Base-by-base conservation (phyloP, 2,797 vertebrate species). In the Podarcis lilfordi region DNA sequence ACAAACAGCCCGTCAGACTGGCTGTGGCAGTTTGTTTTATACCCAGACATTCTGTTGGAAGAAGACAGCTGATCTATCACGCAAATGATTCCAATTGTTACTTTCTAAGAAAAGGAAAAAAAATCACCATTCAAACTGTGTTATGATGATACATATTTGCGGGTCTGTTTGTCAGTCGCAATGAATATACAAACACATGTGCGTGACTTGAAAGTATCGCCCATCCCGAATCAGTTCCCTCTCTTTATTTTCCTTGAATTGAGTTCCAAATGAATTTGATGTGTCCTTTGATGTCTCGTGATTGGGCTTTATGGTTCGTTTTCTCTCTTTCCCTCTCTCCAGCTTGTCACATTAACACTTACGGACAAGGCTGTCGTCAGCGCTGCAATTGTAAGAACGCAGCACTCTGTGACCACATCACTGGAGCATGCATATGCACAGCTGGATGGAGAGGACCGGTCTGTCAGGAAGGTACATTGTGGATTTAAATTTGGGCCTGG, bases 21-120 rank as follows among this genome's bases (percentile, higher is more conserved):
- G 85, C 1, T 6, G 92, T 64, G 92, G 93, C 95, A 96, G 96
- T 97, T 97, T 96, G 94, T 96, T 96, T 90, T 96, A 92, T 94
- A 96, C 95, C 96, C 95, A 97, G 96, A 95, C 93, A 32, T 96
- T 97, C 93, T 25, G 88, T 87, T 86, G 89, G 89, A 72, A 23
- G 68, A 25, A 94, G 95, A 90, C 94, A 93, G 95, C 94, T 95
- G 95, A 96, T 96, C 92, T 95, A 92, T 96, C 94, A 96, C 86
- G 68, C 2, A 0, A 2, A 84, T 4, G 19, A 84, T 91, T 92
- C 91, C 59, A 82, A 90, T 92, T 92, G 92, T 92, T 55, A 0
- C 92, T 90, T 75, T 72, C 2, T 8, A 94, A 93, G 15, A 27
- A 37, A 50, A 82, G 27, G 27, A 61, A 88, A 86, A 94, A 1